These are phyloP conservation scores for Cephus spinipes DNA, from an alignment of 2,888 invertebrate genomes.

Conservation along the genomic window DNA sequence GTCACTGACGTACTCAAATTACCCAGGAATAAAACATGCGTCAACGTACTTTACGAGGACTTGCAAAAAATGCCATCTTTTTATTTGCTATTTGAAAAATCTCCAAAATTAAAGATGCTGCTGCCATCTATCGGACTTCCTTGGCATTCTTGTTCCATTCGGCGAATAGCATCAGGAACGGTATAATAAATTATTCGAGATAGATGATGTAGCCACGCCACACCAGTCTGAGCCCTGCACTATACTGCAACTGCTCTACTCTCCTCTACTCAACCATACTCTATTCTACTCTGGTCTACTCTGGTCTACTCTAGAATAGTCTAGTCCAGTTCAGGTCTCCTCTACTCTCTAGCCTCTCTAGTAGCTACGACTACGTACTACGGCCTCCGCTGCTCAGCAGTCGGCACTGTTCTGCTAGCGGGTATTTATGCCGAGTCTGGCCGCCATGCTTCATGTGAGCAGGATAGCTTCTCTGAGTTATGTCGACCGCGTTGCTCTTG, in stretches of 20 bases:
- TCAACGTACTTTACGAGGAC: neutral
- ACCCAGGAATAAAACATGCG: neutral
- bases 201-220: slow-evolving; percentile 66
- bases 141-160: slow-evolving; percentile 2
- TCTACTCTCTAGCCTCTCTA: neutral
- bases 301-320: neutral
- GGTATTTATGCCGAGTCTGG: slow-evolving; percentile 66
- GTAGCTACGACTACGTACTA: neutral
- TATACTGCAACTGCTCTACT: slow-evolving; percentile 13
- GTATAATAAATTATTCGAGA: slow-evolving; percentile 66
- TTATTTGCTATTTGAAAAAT: neutral
- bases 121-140: neutral
- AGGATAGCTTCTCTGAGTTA: slow-evolving; percentile 63
- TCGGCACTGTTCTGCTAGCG: slow-evolving; percentile 61
- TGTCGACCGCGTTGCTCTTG: slow-evolving; percentile 65
- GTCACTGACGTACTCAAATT: neutral
- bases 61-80: neutral
- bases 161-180: slow-evolving; percentile 39
- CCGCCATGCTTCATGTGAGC: slow-evolving; percentile 64
- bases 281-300: neutral
- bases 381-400: neutral
- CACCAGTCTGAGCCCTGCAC: slow-evolving; percentile 58
- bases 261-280: neutral
- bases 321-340: neutral
- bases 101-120: slow-evolving; percentile 43